These are phyloP conservation scores for Epirrhoe alternata DNA, from an alignment of 2,888 invertebrate species.

Conservation along the genomic window DNA sequence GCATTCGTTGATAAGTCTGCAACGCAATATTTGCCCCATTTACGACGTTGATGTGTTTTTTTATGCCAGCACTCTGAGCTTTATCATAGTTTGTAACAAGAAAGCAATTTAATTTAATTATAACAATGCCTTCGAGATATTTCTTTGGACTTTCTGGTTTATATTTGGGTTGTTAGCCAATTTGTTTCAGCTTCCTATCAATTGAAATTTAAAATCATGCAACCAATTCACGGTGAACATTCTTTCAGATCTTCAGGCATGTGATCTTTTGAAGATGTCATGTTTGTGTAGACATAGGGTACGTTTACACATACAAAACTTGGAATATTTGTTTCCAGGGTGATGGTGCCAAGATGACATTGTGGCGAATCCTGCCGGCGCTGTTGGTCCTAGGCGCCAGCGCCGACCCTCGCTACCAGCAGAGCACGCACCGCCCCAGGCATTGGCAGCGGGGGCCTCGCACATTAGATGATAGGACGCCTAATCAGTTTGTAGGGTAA, in stretches of 20 bases:
- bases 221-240: neutral
- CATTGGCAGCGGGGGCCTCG: conserved; percentile 70
- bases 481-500: conserved; percentile 77
- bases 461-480: conserved; percentile 68
- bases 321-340: conserved; percentile 56
- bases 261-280: neutral
- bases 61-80: conserved; percentile 16
- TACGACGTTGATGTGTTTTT: conserved; percentile 16
- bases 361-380: conserved; percentile 64
- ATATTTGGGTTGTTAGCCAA: neutral
- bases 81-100: conserved; percentile 24
- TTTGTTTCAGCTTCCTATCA: neutral
- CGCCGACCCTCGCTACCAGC: conserved; percentile 63
- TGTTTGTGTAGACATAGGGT: neutral
- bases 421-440: conserved; percentile 59
- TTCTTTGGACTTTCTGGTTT: neutral
- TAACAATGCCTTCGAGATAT: conserved; percentile 8
- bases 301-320: neutral
- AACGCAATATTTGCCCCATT: conserved; percentile 29
- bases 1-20: conserved; percentile 27
- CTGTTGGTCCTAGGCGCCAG: conserved; percentile 61
- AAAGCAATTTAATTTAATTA: conserved; percentile 24
- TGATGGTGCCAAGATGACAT: conserved; percentile 80
- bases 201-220: neutral
- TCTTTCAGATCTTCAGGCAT: neutral